Base-by-base conservation (phyloP, 2,888 invertebrate species). In the Limnephilus marmoratus region DNA sequence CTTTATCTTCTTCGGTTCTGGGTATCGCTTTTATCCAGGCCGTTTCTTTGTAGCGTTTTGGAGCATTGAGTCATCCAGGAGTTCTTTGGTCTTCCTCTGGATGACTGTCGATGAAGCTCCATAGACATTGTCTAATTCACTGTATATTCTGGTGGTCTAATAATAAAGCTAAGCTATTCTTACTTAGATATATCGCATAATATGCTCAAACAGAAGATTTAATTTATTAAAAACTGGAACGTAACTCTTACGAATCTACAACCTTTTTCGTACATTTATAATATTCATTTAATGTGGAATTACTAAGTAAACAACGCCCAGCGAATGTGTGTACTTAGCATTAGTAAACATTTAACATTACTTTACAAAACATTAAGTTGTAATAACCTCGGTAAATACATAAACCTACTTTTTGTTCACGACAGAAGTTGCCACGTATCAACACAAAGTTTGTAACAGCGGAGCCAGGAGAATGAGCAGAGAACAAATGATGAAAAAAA, bases 391-490 rank as follows among this genome's bases (percentile, higher is more conserved):
- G 24, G 34, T 18, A 83, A 24, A 68, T 68, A 68, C 24, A 68
- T 9, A 68, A 24, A 68, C 68, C 68, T 68, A 68, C 68, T 68
- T n/a, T 68, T 68, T 68, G 68, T 68, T 68, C 24, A 68, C 68
- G 24, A 34, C 83, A 83, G 13, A 83, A 34, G 82, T 83, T 83
- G 24, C 24, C 83, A 86, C 90, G n/a, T 45, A 90, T 37, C 31
- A 90, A 90, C 45, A 45, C 11, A 31, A 68, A 68, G n/a, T 90
- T 93, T 85, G 41, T 34, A 31, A 90, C 68, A 24, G 68, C 85
- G 85, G 90, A 90, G 49, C 89, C 85, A 81, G 15, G 41, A 45
- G 86, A 45, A 86, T n/a, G 81, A 81, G 87, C 86, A 90, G 90
- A 91, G 88, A 91, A 92, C 90, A 90, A 68, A 68, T 68, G 68